These are phyloP conservation scores for Anguilla rostrata DNA, from an alignment of 2,113 vertebrate genomes.

Conservation along the genomic window DNA sequence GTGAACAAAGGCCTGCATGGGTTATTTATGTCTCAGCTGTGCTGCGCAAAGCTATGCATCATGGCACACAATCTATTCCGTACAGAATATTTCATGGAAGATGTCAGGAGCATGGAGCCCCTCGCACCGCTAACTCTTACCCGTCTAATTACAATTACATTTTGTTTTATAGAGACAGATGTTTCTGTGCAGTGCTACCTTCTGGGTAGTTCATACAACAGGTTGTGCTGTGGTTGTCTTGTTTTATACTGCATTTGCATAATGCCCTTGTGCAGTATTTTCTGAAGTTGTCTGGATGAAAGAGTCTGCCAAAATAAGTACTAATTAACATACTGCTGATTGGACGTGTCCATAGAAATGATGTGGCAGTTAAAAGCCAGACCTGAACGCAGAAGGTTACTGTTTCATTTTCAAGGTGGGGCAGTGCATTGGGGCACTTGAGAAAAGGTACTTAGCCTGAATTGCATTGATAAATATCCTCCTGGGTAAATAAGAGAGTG, in stretches of 20 bases:
- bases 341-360: background rate
- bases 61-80: background rate
- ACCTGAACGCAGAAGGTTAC: background rate
- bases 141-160: background rate
- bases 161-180: background rate
- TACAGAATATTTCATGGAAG: background rate
- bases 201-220: background rate
- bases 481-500: background rate
- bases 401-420: conserved; percentile 1
- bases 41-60: background rate
- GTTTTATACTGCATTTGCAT: background rate
- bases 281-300: background rate
- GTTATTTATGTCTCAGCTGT: background rate
- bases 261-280: background rate
- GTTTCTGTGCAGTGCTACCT: background rate
- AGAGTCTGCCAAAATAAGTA: background rate
- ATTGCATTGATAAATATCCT: background rate
- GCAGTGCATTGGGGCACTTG: background rate
- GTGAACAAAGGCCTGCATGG: background rate
- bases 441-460: background rate
- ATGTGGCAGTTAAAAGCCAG: background rate
- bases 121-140: background rate
- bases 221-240: background rate
- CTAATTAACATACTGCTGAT: background rate
- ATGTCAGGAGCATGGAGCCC: background rate